Conservation (phyloP, 92 coral and sea anemone species). For the Heteractis magnifica region DNA sequence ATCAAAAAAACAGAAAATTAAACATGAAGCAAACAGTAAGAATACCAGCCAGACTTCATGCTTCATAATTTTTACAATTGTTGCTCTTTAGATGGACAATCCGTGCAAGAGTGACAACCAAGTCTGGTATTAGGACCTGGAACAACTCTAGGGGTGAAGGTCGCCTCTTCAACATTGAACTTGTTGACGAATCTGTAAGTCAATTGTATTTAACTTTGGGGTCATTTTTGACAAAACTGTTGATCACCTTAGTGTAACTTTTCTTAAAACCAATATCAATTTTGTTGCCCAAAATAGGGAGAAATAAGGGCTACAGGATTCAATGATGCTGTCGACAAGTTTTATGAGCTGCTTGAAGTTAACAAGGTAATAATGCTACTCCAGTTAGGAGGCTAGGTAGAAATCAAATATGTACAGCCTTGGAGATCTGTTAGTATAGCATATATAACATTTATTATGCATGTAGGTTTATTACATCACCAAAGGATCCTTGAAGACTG, state of each 20-base stretch:
- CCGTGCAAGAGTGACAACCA: slow-evolving; percentile 86
- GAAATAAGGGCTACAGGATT: slow-evolving; percentile 96
- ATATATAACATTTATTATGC: background rate
- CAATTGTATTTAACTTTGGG: background rate
- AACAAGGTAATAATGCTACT: slow-evolving; percentile 61
- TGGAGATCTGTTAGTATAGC: background rate
- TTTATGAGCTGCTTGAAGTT: slow-evolving; percentile 74
- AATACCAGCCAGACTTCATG: too few relatives aligned
- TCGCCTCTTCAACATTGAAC: slow-evolving; percentile 81
- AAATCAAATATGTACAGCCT: background rate
- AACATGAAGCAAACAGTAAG: too few relatives aligned
- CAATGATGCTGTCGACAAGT: slow-evolving; percentile 89
- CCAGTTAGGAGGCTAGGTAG: background rate
- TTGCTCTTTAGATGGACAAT: slow-evolving; percentile 79
- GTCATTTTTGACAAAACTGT: background rate
- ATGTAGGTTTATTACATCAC: slow-evolving; percentile 78
- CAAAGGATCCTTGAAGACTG: slow-evolving; percentile 81
- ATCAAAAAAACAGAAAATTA: too few relatives aligned
- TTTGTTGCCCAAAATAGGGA: slow-evolving; percentile 51
- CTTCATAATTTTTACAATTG: background rate
- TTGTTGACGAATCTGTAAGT: slow-evolving; percentile 95
- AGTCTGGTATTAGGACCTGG: slow-evolving; percentile 79
- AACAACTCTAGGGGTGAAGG: slow-evolving; percentile 96
- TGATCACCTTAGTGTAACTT: too few relatives aligned
- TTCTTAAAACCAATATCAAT: too few relatives aligned